Percentiles rank a stretch among this genome's conserved stretches.
Conservation (phyloP, 2,888 invertebrate genomes). For the Ecliptopera silaceata region DNA sequence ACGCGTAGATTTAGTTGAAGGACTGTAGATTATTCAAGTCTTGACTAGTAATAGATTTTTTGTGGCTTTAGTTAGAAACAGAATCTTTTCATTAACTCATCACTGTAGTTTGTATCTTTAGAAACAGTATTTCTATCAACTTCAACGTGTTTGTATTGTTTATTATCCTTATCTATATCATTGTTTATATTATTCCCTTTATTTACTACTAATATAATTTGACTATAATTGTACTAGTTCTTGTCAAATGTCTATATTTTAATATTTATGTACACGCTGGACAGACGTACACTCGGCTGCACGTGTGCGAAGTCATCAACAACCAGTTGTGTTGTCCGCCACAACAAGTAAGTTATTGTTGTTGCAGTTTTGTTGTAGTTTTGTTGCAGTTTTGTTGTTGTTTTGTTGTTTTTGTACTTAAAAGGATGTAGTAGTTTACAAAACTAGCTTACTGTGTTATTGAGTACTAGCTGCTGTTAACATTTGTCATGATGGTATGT, state of each 20-base stretch:
- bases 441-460: neutral
- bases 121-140: neutral
- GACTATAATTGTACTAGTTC: neutral
- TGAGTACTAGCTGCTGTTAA: neutral
- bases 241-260: slow-evolving; percentile 40
- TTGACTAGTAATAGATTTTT: too few species aligned
- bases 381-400: slow-evolving; percentile 25
- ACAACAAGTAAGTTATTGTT: slow-evolving; percentile 70
- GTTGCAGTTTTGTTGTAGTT: slow-evolving; percentile 11
- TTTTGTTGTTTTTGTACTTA: too few species aligned
- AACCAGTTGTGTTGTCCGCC: slow-evolving; percentile 93
- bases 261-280: slow-evolving; percentile 72
- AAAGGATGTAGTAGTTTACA: neutral
- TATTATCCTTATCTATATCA: neutral
- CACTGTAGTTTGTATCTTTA: neutral
- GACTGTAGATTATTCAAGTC: too few species aligned
- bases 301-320: slow-evolving; percentile 94
- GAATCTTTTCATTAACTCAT: neutral
- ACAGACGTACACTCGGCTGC: slow-evolving; percentile 95
- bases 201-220: neutral
- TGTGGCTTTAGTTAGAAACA: neutral
- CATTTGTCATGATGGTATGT: neutral
- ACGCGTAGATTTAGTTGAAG: too few species aligned
- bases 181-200: neutral
- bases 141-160: too few species aligned